These are phyloP conservation scores for Haliaeetus leucogaster DNA, from an alignment of 2,113 vertebrate species.

Conservation along the genomic window DNA sequence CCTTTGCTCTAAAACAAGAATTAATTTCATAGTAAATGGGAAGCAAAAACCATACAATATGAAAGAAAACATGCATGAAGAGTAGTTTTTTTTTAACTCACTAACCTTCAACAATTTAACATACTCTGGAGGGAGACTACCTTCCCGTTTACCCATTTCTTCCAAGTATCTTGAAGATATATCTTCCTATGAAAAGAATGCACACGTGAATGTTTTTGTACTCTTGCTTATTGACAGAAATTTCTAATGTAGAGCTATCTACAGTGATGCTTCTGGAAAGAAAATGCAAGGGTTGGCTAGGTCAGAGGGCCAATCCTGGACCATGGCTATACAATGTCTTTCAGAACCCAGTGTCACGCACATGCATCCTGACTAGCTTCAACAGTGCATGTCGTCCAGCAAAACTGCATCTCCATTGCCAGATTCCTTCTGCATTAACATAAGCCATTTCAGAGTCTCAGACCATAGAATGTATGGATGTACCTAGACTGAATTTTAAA, in stretches of 20 bases:
- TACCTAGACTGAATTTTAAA: neutral
- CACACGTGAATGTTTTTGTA: neutral
- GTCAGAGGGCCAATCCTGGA: neutral
- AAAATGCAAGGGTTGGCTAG: neutral
- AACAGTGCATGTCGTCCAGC: neutral
- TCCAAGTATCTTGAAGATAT: slow-evolving; percentile 68
- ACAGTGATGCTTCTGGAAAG: neutral
- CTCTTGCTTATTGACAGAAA: neutral
- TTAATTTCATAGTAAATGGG: neutral
- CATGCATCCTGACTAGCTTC: accelerated
- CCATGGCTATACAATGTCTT: accelerated
- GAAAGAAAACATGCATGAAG: neutral
- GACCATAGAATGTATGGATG: neutral
- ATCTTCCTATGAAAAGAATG: slow-evolving; percentile 63
- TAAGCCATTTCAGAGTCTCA: neutral
- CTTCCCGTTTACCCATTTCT: slow-evolving; percentile 73
- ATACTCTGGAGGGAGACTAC: slow-evolving; percentile 76
- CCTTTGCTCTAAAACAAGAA: slow-evolving; percentile 70
- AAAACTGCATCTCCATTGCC: neutral
- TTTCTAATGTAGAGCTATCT: neutral
- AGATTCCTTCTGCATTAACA: neutral
- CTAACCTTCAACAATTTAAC: slow-evolving; percentile 73
- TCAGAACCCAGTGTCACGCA: neutral
- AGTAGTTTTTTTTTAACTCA: neutral
- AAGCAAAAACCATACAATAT: neutral